phyloP scores from a whole-genome alignment of 2,113 vertebrate species.

The Triplophysa dalaica region DNA sequence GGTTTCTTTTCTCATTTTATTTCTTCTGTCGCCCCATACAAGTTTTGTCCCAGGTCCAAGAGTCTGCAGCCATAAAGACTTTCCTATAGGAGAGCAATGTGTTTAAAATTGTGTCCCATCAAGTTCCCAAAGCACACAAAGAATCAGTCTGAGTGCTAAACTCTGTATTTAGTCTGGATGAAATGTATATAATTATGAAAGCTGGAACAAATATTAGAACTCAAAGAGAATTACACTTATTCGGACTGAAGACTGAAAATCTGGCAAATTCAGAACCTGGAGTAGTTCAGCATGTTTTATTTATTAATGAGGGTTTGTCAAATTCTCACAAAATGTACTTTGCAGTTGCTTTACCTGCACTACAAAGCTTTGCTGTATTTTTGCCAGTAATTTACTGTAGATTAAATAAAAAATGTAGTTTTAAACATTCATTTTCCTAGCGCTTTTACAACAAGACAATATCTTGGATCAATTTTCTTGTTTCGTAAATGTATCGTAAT shows the following conservation, averaged over 20 bases:
- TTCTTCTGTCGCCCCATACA: constrained; percentile 8
- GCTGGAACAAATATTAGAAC: constrained; percentile 30
- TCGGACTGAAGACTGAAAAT: neutral
- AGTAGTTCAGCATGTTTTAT: neutral
- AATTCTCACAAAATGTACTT: constrained; percentile 1
- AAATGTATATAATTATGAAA: constrained; percentile 43
- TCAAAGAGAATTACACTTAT: neutral
- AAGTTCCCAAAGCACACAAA: neutral
- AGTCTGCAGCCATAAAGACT: constrained; percentile 26
- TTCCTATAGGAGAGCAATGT: neutral
- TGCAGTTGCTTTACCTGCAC: neutral
- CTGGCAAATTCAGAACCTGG: neutral
- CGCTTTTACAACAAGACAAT: no score
- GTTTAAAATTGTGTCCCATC: neutral
- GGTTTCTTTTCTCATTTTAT: constrained; percentile 18
- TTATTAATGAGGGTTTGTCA: neutral
- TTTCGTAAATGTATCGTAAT: no score
- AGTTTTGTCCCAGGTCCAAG: constrained; percentile 36
- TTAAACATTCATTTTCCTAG: no score
- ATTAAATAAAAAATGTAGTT: no score
- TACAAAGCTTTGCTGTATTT: no score
- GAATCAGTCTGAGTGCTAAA: constrained; percentile 4
- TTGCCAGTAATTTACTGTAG: no score
- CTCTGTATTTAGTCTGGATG: constrained; percentile 9
- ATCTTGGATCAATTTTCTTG: no score